A percentile compares a stretch with the other conserved stretches of the same genome.
These are phyloP conservation scores for Anthoscopus minutus DNA, from an alignment of 2,113 vertebrate genomes.

Conservation along the genomic window DNA sequence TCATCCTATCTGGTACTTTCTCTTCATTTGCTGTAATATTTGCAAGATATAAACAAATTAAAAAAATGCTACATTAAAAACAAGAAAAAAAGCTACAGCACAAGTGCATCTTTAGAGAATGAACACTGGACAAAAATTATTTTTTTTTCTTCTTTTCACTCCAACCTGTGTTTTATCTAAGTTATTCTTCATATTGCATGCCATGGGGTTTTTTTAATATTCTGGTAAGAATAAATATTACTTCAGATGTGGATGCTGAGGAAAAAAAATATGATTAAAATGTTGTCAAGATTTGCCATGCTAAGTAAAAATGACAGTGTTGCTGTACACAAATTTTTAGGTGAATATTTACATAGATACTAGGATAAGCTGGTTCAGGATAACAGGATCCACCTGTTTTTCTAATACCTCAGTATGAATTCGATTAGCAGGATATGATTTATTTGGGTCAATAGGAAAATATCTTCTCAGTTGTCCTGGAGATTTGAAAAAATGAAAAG, in stretches of 20 bases:
- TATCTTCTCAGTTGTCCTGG: background rate
- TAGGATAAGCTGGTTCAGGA: background rate
- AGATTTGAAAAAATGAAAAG: background rate
- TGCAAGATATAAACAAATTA: background rate
- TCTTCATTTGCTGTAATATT: background rate
- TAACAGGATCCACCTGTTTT: background rate
- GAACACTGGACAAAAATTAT: background rate
- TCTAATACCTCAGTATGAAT: background rate
- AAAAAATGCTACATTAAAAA: background rate
- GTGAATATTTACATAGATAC: background rate
- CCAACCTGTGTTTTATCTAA: background rate
- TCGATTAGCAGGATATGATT: background rate
- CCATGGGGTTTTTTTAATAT: background rate
- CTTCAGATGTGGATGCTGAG: background rate
- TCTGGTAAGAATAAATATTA: background rate
- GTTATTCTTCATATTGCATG: background rate
- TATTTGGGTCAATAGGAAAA: slow-evolving; percentile 4
- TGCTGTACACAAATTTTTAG: background rate
- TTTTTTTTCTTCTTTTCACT: background rate
- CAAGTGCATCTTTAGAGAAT: background rate
- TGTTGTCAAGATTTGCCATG: background rate
- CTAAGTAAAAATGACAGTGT: background rate
- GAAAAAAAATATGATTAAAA: background rate
- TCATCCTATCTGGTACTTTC: background rate
- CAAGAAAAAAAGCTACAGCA: background rate